Percentiles rank a stretch among this genome's conserved stretches.
These are phyloP conservation scores for Andrena marginata DNA, from an alignment of 2,888 invertebrate genomes.

Conservation along the genomic window DNA sequence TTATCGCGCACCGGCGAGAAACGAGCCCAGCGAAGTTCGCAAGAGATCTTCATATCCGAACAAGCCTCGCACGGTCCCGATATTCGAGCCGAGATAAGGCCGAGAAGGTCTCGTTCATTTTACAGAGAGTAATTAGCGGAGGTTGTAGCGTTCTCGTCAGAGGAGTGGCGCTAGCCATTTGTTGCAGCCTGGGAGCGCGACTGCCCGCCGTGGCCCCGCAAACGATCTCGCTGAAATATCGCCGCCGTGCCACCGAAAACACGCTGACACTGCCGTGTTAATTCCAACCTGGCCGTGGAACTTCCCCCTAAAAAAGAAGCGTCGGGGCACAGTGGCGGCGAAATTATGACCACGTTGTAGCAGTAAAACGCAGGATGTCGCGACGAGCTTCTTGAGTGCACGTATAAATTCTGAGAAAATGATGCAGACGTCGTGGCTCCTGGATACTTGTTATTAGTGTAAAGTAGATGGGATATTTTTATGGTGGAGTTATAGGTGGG, in stretches of 20 bases:
- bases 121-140: constrained; percentile 70
- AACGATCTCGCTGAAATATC: constrained; percentile 49
- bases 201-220: constrained; percentile 11
- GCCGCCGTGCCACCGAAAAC: constrained; percentile 23
- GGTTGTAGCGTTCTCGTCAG: constrained; percentile 65
- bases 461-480: no score
- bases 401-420: neutral
- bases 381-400: neutral
- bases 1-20: neutral
- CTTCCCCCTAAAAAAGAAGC: neutral
- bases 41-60: constrained; percentile 47
- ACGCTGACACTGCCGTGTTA: constrained; percentile 41
- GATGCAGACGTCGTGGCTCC: no score
- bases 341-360: constrained; percentile 20
- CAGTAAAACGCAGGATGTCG: neutral
- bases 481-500: no score
- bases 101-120: constrained; percentile 66
- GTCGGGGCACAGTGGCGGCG: neutral
- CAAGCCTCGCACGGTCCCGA: constrained; percentile 43
- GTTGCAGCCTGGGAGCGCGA: constrained; percentile 48
- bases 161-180: constrained; percentile 69
- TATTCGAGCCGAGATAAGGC: constrained; percentile 60
- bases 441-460: no score
- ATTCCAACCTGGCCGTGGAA: constrained; percentile 37
- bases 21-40: constrained; percentile 22